A percentile compares a stretch with the other conserved stretches of the same genome.
Evolutionary conservation across 2,888 invertebrate genomes (phyloP).

Genomic region (Tenthredo amoena): DNA sequence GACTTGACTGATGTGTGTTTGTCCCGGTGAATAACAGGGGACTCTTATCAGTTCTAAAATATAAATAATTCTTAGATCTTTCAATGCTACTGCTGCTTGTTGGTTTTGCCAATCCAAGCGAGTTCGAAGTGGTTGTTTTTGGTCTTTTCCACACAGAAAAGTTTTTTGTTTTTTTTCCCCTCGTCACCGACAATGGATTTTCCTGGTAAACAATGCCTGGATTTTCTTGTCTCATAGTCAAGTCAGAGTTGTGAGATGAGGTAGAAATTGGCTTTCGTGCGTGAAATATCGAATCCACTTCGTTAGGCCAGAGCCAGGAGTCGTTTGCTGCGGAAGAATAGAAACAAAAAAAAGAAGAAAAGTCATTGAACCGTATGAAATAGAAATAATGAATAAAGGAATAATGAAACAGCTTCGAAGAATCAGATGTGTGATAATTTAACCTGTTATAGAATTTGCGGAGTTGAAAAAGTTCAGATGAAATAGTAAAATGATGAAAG

Average conservation of each 20-base stretch:
- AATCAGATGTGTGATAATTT: background rate
- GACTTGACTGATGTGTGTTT: background rate
- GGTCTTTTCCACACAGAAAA: slow-evolving; percentile 23
- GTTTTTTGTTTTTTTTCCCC: background rate
- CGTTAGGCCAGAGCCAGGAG: slow-evolving; percentile 48
- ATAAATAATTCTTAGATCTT: background rate
- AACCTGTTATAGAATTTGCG: slow-evolving; percentile 9
- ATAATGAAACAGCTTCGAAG: background rate
- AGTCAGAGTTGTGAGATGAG: background rate
- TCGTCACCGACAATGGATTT: background rate
- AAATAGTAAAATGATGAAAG: slow-evolving; percentile 4
- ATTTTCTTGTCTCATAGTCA: background rate
- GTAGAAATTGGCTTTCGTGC: background rate
- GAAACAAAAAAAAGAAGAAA: background rate
- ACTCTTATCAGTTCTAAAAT: background rate
- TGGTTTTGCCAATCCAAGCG: background rate
- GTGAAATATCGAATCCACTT: slow-evolving; percentile 1
- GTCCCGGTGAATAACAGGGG: background rate
- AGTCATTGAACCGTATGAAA: background rate
- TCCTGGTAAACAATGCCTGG: slow-evolving; percentile 1
- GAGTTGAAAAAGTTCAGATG: background rate
- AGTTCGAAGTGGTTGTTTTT: background rate
- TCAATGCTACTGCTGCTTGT: background rate
- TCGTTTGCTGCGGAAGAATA: slow-evolving; percentile 7
- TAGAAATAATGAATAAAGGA: background rate